Conservation (phyloP, 2,113 vertebrate genomes). For the Equus przewalskii region DNA sequence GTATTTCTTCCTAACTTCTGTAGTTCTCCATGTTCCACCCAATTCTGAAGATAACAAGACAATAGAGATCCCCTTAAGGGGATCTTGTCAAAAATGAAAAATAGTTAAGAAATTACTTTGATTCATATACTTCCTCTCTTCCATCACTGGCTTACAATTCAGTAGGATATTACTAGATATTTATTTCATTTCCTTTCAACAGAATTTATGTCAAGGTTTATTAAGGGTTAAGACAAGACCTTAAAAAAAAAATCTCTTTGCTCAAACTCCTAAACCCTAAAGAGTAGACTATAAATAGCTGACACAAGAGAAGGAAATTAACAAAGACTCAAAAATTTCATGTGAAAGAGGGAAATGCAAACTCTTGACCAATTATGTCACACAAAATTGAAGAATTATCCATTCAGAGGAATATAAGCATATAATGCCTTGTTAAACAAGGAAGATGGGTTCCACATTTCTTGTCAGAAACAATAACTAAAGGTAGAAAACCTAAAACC, state of each 20-base stretch:
- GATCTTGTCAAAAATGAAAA: conserved; percentile 84
- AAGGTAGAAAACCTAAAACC: not conserved
- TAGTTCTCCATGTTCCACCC: conserved; percentile 65
- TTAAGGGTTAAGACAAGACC: conserved; percentile 88
- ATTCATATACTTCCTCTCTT: conserved; percentile 82
- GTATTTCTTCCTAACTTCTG: conserved; percentile 79
- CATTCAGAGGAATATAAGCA: not conserved
- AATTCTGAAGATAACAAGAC: conserved; percentile 78
- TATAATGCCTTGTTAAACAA: not conserved
- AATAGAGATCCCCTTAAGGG: conserved; percentile 82
- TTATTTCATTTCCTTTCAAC: conserved; percentile 91
- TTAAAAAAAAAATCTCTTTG: conserved; percentile 23
- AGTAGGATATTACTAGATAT: conserved; percentile 83
- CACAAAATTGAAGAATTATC: conserved; percentile 40
- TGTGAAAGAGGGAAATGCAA: conserved; percentile 47
- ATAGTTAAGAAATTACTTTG: conserved; percentile 82
- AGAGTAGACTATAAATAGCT: conserved; percentile 67
- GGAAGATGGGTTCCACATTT: not conserved
- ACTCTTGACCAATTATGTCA: conserved; percentile 52
- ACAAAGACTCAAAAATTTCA: conserved; percentile 49
- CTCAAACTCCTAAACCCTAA: conserved; percentile 84
- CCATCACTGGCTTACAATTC: conserved; percentile 84
- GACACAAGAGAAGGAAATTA: conserved; percentile 65
- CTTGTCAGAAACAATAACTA: conserved; percentile 53
- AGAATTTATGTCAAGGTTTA: conserved; percentile 88